These are phyloP conservation scores for Papilio gigon DNA, from an alignment of 2,888 invertebrate genomes.

Conservation along the genomic window DNA sequence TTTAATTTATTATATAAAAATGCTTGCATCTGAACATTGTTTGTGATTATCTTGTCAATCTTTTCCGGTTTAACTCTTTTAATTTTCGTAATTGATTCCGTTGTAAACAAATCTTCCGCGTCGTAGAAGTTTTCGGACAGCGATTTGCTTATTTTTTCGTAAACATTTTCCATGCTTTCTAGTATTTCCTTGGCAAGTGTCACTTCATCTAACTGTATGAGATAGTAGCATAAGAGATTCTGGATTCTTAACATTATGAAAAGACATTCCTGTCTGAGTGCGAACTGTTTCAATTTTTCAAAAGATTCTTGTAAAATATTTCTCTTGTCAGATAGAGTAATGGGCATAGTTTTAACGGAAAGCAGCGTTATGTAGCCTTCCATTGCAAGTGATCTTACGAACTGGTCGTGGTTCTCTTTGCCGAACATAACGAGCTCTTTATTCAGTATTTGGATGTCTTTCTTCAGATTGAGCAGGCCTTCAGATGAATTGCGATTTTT, in stretches of 20 bases:
- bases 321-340: slow-evolving; percentile 64
- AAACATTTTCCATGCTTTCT: slow-evolving; percentile 75
- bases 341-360: slow-evolving; percentile 68
- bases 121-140: slow-evolving; percentile 66
- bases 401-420: slow-evolving; percentile 68
- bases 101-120: slow-evolving; percentile 81
- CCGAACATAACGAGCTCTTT: slow-evolving; percentile 66
- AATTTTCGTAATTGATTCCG: slow-evolving; percentile 59
- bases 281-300: slow-evolving; percentile 66
- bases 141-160: slow-evolving; percentile 66
- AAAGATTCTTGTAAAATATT: slow-evolving; percentile 64
- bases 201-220: slow-evolving; percentile 79
- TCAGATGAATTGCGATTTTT: slow-evolving; percentile 66
- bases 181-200: slow-evolving; percentile 75
- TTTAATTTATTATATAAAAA: slow-evolving; percentile 83
- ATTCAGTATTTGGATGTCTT: slow-evolving; percentile 63
- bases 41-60: slow-evolving; percentile 82
- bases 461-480: slow-evolving; percentile 61
- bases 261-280: slow-evolving; percentile 66
- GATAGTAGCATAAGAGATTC: slow-evolving; percentile 82
- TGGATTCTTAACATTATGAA: slow-evolving; percentile 82
- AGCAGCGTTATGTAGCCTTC: slow-evolving; percentile 71
- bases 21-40: slow-evolving; percentile 84
- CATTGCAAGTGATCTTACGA: slow-evolving; percentile 70
- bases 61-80: slow-evolving; percentile 73